These are phyloP conservation scores for Leptinotarsa rubiginosa DNA, from an alignment of 2,888 invertebrate species.

Conservation along the genomic window DNA sequence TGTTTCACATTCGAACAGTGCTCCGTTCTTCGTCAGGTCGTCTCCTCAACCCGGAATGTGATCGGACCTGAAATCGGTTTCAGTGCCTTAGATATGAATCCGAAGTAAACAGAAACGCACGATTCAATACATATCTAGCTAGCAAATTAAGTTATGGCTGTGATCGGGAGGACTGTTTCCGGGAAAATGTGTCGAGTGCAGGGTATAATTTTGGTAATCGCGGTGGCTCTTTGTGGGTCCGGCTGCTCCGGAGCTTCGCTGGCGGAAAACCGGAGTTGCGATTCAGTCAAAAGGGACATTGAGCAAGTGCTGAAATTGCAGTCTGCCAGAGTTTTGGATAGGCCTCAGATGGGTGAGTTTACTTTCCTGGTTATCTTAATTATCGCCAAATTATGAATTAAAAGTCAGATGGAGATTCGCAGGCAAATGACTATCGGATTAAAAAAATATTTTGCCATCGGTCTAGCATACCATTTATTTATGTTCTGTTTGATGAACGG, in stretches of 20 bases:
- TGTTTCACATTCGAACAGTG: constrained; percentile 42
- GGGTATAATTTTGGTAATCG: constrained; percentile 56
- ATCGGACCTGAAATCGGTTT: constrained; percentile 49
- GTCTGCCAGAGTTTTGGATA: background rate
- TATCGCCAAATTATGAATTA: background rate
- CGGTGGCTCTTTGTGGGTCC: constrained; percentile 43
- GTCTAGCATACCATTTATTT: background rate
- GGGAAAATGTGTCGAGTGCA: constrained; percentile 52
- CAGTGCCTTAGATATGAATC: constrained; percentile 58
- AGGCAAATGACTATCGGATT: background rate
- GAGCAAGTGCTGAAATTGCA: constrained; percentile 29
- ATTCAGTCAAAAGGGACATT: constrained; percentile 68
- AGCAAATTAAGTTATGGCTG: constrained; percentile 52
- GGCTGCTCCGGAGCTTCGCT: constrained; percentile 35
- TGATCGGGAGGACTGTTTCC: constrained; percentile 51
- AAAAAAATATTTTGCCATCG: background rate
- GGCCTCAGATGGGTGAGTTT: constrained; percentile 16
- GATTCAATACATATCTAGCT: constrained; percentile 22
- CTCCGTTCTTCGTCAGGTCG: constrained; percentile 28
- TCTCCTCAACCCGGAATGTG: constrained; percentile 52
- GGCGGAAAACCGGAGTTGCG: constrained; percentile 65
- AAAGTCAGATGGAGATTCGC: background rate
- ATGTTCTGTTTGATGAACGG: background rate
- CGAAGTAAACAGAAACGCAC: constrained; percentile 42
- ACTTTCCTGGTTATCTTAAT: background rate